These are phyloP conservation scores for Heliothis subflexa DNA, from an alignment of 1,140 invertebrate species.

Conservation along the genomic window DNA sequence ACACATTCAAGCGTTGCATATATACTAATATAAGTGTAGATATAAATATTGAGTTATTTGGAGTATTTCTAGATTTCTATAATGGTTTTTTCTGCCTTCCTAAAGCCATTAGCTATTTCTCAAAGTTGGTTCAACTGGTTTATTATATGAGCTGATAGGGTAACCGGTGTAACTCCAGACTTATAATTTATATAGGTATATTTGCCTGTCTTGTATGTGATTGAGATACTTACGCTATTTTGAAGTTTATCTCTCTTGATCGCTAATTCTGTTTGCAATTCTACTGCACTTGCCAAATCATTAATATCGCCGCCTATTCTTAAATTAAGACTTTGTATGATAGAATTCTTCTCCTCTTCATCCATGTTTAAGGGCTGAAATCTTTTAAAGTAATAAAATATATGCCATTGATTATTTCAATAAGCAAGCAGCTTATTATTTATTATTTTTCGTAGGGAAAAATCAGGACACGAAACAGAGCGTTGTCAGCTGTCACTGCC, in stretches of 20 bases:
- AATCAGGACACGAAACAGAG: conserved; percentile 6
- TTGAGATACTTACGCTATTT: conserved; percentile 64
- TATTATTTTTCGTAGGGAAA: neutral
- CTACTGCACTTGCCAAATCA: conserved; percentile 65
- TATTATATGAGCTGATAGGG: no score
- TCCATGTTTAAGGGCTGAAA: conserved; percentile 27
- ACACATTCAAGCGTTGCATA: no score
- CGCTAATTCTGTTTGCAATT: conserved; percentile 69
- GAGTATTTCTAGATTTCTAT: no score
- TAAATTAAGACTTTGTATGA: conserved; percentile 70
- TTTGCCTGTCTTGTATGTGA: no score
- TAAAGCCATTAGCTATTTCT: no score
- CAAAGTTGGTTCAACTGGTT: no score
- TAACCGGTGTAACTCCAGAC: no score
- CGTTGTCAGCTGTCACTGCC: neutral
- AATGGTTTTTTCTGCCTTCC: no score
- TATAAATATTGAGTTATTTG: no score
- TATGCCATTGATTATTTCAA: conserved; percentile 14
- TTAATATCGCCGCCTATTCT: conserved; percentile 75
- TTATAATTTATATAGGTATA: no score
- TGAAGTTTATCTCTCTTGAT: conserved; percentile 62
- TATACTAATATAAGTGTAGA: no score
- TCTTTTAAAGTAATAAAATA: neutral
- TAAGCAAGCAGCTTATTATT: no score
- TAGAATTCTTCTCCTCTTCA: conserved; percentile 68